These are phyloP conservation scores for Pangasius sanitwongsei DNA, from an alignment of 2,797 vertebrate genomes.

Conservation along the genomic window DNA sequence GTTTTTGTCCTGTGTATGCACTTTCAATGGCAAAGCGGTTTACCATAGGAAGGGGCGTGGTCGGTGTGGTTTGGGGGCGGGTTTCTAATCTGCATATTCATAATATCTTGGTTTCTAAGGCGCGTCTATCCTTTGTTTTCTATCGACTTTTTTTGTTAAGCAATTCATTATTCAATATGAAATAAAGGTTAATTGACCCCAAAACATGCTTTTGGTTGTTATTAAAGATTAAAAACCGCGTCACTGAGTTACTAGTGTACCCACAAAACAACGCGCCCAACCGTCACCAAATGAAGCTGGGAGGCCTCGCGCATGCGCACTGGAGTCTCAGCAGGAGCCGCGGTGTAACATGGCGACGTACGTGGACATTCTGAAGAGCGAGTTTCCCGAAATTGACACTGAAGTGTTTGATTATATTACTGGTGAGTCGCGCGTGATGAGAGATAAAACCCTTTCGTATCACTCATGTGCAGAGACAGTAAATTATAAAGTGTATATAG, in stretches of 20 bases:
- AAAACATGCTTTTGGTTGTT: background rate
- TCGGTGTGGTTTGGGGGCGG: no score
- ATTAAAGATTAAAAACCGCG: background rate
- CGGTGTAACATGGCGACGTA: constrained; percentile 88
- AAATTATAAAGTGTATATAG: background rate
- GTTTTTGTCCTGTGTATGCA: background rate
- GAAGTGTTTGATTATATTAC: constrained; percentile 95
- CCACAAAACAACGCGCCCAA: constrained; percentile 56
- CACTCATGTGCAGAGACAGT: background rate
- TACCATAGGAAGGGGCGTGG: background rate
- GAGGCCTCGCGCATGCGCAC: constrained; percentile 32
- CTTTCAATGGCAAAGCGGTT: background rate
- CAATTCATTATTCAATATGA: background rate
- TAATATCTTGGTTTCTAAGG: background rate
- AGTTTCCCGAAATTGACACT: constrained; percentile 93
- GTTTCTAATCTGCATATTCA: background rate
- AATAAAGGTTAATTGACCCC: background rate
- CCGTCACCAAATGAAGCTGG: constrained; percentile 37
- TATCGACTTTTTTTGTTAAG: background rate
- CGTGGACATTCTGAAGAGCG: constrained; percentile 91
- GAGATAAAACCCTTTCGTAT: background rate
- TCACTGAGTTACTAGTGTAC: constrained; percentile 51
- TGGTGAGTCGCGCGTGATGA: constrained; percentile 69
- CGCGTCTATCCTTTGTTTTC: background rate
- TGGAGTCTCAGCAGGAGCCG: constrained; percentile 51